Percentiles rank a stretch among this genome's conserved stretches.
These are phyloP conservation scores for Synanceia verrucosa DNA, from an alignment of 2,797 vertebrate species.

Conservation along the genomic window DNA sequence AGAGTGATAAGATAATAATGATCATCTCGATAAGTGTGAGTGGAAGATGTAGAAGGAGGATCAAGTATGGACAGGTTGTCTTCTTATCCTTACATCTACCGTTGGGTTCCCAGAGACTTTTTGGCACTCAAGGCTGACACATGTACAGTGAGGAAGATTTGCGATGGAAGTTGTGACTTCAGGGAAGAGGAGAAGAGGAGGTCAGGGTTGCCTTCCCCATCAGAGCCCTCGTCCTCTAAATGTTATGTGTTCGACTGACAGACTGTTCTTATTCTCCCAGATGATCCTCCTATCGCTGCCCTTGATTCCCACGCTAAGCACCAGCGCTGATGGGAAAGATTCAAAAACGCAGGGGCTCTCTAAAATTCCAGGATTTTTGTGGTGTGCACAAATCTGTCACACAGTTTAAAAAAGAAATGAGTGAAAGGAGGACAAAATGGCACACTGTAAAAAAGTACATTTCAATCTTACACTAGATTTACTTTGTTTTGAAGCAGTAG, in stretches of 20 bases:
- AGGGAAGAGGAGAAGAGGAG: neutral
- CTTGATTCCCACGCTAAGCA: constrained; percentile 79
- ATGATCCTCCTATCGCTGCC: constrained; percentile 67
- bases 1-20: constrained; percentile 47
- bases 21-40: constrained; percentile 51
- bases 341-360: constrained; percentile 58
- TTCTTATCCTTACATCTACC: constrained; percentile 66
- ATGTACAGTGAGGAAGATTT: neutral
- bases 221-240: constrained; percentile 41
- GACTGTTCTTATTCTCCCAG: constrained; percentile 68
- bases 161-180: constrained; percentile 12
- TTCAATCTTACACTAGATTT: constrained; percentile 12
- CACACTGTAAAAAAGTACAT: constrained; percentile 1
- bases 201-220: neutral
- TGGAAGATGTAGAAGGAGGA: constrained; percentile 34
- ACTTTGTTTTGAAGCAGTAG: neutral
- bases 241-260: constrained; percentile 59
- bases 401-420: constrained; percentile 10
- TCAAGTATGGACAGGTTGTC: constrained; percentile 68
- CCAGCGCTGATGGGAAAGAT: constrained; percentile 70
- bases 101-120: constrained; percentile 53
- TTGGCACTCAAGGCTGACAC: constrained; percentile 34
- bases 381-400: constrained; percentile 43
- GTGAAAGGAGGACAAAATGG: constrained; percentile 6
- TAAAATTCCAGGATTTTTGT: constrained; percentile 49